These are phyloP conservation scores for Globicephala melas DNA, from an alignment of 2,113 vertebrate species.

Conservation along the genomic window DNA sequence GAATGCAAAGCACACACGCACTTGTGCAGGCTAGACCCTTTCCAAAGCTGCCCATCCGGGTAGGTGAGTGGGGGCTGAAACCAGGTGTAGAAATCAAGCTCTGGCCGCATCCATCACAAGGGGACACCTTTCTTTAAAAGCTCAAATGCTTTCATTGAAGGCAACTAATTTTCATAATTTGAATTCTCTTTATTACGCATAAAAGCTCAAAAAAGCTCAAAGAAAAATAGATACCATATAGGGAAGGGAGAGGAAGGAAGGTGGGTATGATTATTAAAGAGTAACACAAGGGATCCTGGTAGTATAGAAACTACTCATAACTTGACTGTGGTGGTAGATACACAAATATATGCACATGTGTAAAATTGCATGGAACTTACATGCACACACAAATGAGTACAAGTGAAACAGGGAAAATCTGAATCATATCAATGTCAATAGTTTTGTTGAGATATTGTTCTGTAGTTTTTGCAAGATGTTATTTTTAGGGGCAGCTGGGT, in stretches of 20 bases:
- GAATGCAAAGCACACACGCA: neutral
- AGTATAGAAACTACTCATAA: neutral
- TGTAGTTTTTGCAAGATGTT: neutral
- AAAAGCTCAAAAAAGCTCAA: neutral
- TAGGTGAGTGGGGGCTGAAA: neutral
- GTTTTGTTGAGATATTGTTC: neutral
- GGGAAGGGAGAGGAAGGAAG: neutral
- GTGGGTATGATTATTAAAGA: neutral
- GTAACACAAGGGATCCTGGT: too few species aligned
- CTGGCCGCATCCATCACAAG: too few species aligned
- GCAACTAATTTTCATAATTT: neutral
- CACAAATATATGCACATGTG: too few species aligned
- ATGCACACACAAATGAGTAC: neutral
- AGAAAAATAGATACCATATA: neutral
- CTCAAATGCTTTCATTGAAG: neutral
- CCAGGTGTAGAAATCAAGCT: neutral
- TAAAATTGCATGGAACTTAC: neutral
- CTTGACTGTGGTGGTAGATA: too few species aligned
- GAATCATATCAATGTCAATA: neutral
- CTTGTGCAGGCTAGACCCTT: neutral
- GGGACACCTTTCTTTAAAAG: neutral
- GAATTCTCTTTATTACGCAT: neutral
- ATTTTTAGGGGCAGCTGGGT: neutral
- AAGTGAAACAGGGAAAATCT: neutral
- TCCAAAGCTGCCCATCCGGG: neutral